These are phyloP conservation scores for Acyrthosiphon pisum DNA, from an alignment of 1,140 invertebrate genomes.

Conservation along the genomic window DNA sequence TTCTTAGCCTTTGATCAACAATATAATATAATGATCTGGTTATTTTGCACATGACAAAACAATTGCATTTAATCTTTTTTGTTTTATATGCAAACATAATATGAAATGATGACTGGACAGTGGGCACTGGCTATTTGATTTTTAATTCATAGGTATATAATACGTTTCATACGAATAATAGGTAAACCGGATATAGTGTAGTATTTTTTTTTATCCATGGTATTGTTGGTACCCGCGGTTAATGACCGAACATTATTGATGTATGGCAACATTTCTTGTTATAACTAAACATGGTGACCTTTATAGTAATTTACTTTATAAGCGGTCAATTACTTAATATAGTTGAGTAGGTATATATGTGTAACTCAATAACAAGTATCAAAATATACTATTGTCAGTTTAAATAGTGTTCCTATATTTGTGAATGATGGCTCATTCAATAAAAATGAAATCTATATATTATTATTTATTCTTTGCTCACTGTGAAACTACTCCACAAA, in stretches of 20 bases:
- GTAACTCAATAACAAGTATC: neutral
- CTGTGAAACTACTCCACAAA: neutral
- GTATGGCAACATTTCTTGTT: neutral
- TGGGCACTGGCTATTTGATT: neutral
- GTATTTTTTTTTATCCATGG: neutral
- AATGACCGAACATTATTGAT: neutral
- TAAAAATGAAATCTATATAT: neutral
- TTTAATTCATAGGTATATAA: neutral
- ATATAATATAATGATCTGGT: neutral
- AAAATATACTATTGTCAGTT: neutral
- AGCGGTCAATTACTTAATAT: neutral
- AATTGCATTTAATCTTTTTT: neutral
- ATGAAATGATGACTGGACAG: neutral
- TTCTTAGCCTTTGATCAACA: neutral
- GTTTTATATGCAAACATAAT: neutral
- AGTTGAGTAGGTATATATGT: neutral
- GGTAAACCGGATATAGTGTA: neutral
- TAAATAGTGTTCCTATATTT: neutral
- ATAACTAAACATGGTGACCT: neutral
- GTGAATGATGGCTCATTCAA: neutral
- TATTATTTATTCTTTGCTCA: no score
- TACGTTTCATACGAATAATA: neutral
- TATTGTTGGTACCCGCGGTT: slow-evolving; percentile 6
- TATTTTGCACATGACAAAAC: neutral
- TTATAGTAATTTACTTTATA: neutral